A percentile compares a stretch with the other conserved stretches of the same genome.
Evolutionary conservation across 2,113 vertebrate genomes (phyloP).

Genomic region (Syngnathus scovelli): DNA sequence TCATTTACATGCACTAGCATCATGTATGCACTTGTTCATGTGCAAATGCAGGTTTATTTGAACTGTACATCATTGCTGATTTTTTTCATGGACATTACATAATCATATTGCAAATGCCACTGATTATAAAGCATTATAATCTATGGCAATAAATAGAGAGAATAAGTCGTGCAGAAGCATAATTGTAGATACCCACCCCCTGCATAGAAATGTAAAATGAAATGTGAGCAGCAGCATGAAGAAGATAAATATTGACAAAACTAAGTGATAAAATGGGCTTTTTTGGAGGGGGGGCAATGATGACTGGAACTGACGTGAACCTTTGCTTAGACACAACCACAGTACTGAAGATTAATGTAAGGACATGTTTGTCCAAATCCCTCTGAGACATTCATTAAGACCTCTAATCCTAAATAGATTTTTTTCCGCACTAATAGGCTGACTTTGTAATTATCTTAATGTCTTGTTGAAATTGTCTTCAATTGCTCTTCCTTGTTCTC

Average conservation of each 20-base stretch:
- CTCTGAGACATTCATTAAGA: conserved; percentile 2
- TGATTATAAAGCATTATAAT: background rate
- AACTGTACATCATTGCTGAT: background rate
- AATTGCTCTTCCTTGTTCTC: conserved; percentile 1
- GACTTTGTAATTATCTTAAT: conserved; percentile 11
- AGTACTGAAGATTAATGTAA: conserved; percentile 1
- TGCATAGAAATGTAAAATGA: background rate
- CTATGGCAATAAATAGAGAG: background rate
- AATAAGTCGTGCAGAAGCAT: background rate
- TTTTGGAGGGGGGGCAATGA: background rate
- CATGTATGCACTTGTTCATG: background rate
- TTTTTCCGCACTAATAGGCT: background rate
- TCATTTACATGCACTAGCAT: background rate
- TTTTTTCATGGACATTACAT: background rate
- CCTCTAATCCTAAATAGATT: conserved; percentile 5
- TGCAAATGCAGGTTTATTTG: background rate
- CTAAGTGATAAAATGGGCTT: background rate
- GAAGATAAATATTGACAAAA: background rate
- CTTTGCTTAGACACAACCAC: background rate
- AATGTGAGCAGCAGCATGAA: background rate
- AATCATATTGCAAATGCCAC: background rate
- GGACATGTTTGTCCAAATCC: conserved; percentile 9
- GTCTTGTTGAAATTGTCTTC: conserved; percentile 6
- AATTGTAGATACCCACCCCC: background rate
- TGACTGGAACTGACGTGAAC: background rate